Percentiles rank a stretch among this genome's conserved stretches.
These are phyloP conservation scores for Leptodirus hochenwartii DNA, from an alignment of 2,888 invertebrate genomes.

Conservation along the genomic window DNA sequence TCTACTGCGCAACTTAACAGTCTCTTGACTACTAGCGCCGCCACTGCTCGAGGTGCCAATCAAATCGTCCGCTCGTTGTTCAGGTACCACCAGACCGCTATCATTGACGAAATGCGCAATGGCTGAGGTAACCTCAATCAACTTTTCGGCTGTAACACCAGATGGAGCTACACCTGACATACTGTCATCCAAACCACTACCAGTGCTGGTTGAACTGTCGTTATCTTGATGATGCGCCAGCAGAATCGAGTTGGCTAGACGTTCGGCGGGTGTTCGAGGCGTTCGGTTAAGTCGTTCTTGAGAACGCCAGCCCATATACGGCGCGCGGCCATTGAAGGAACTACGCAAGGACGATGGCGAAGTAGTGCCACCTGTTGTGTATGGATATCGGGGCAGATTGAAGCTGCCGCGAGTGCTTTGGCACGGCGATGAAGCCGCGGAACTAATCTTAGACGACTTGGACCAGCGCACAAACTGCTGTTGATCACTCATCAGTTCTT, in stretches of 20 bases:
- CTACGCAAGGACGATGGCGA: constrained; percentile 46
- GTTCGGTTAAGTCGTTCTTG: constrained; percentile 62
- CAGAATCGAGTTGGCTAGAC: constrained; percentile 48
- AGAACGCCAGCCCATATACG: constrained; percentile 76
- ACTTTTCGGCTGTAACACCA: too few species aligned
- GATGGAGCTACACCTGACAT: constrained; percentile 9
- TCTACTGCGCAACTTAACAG: constrained; percentile 20
- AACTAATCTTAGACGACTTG: constrained; percentile 55
- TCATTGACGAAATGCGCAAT: constrained; percentile 86
- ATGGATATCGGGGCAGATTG: constrained; percentile 26
- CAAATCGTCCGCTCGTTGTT: constrained; percentile 17
- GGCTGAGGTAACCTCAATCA: constrained; percentile 66
- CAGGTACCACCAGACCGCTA: constrained; percentile 48
- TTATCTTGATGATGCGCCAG: too few species aligned
- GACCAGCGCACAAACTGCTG: constrained; percentile 48
- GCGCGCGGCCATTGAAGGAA: constrained; percentile 69
- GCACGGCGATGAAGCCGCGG: constrained; percentile 54
- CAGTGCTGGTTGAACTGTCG: too few species aligned
- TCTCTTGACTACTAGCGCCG: constrained; percentile 18
- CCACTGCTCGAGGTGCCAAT: constrained; percentile 31
- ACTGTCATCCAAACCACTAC: constrained; percentile 3
- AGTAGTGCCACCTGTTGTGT: constrained; percentile 37
- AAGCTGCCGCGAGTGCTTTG: constrained; percentile 55
- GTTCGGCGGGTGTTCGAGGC: constrained; percentile 72
- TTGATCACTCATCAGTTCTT: too few species aligned